A percentile compares a stretch with the other conserved stretches of the same genome.
These are phyloP conservation scores for Agrypnia vestita DNA, from an alignment of 1,140 invertebrate species.

Conservation along the genomic window DNA sequence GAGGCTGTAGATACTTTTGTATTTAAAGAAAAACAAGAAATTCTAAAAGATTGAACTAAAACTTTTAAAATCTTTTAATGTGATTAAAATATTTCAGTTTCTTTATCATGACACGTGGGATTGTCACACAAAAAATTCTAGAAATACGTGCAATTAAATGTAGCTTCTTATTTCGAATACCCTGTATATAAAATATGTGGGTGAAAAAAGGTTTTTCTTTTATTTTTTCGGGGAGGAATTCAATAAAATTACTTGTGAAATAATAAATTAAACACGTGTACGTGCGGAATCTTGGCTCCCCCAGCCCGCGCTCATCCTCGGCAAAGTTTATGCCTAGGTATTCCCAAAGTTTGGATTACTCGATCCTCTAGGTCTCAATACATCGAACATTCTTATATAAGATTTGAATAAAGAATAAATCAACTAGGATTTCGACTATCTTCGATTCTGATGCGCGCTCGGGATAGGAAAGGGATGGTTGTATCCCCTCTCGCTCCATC, in stretches of 20 bases:
- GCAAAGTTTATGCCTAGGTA: not conserved
- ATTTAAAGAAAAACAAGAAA: too few species aligned
- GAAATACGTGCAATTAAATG: too few species aligned
- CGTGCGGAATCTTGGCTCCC: not conserved
- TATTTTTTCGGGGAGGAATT: not conserved
- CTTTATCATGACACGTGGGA: too few species aligned
- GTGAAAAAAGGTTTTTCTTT: too few species aligned
- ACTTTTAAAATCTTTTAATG: too few species aligned
- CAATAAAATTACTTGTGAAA: not conserved
- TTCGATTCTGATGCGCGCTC: constrained; percentile 58
- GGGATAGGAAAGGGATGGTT: constrained; percentile 18
- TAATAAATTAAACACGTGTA: constrained; percentile 3
- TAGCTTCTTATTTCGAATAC: too few species aligned
- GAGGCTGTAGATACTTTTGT: too few species aligned
- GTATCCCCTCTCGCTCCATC: constrained; percentile 30
- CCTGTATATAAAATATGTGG: too few species aligned
- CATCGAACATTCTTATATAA: constrained; percentile 52
- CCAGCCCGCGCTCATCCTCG: not conserved
- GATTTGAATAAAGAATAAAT: constrained; percentile 62
- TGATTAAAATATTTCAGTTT: too few species aligned
- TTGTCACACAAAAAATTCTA: too few species aligned
- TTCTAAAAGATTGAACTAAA: too few species aligned
- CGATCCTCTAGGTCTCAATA: constrained; percentile 40
- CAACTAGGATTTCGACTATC: constrained; percentile 61
- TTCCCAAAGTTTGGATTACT: constrained; percentile 44